A percentile compares a stretch with the other conserved stretches of the same genome.
These are phyloP conservation scores for Smithornis capensis DNA, from an alignment of 2,113 vertebrate species.

Conservation along the genomic window DNA sequence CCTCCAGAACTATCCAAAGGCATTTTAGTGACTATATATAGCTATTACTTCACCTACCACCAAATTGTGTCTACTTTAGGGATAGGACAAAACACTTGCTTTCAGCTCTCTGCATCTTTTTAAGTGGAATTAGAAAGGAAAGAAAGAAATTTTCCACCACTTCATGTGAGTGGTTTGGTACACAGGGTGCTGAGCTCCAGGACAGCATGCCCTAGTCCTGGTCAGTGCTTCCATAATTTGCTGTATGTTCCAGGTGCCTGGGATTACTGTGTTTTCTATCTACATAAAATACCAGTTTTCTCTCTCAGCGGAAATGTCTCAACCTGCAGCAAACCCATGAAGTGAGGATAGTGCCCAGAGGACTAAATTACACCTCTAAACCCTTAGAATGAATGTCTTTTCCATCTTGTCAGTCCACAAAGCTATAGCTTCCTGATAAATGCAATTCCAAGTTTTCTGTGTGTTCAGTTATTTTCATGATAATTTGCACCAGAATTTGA, in stretches of 20 bases:
- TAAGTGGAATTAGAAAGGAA: background rate
- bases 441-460: background rate
- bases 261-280: background rate
- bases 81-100: slow-evolving; percentile 42
- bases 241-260: background rate
- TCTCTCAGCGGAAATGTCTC: background rate
- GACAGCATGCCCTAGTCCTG: background rate
- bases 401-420: background rate
- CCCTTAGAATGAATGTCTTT: background rate
- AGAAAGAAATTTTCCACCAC: slow-evolving; percentile 10
- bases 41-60: slow-evolving; percentile 53
- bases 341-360: background rate
- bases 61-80: slow-evolving; percentile 45
- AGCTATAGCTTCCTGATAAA: background rate
- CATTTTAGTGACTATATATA: slow-evolving; percentile 72
- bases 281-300: background rate
- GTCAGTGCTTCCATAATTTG: background rate
- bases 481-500: slow-evolving; percentile 53
- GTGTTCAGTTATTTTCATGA: slow-evolving; percentile 30
- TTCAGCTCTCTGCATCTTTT: slow-evolving; percentile 52
- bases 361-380: background rate
- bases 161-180: slow-evolving; percentile 37
- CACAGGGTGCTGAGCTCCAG: slow-evolving; percentile 18
- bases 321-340: background rate
- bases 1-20: slow-evolving; percentile 62